A percentile compares a stretch with the other conserved stretches of the same genome.
These are phyloP conservation scores for Anthrax anthrax DNA, from an alignment of 2,888 invertebrate species.

Conservation along the genomic window DNA sequence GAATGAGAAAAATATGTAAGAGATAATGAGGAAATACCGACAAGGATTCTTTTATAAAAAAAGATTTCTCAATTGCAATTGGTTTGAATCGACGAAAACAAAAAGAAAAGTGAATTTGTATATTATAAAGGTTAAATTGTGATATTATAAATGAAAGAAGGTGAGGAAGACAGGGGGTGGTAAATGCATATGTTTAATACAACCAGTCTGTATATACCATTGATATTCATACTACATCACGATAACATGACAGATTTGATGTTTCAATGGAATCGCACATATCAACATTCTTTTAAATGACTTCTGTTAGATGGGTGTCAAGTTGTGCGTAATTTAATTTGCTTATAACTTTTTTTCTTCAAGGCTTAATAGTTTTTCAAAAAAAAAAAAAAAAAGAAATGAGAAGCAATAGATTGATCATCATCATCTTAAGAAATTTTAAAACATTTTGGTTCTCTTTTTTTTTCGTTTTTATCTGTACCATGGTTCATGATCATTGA, in stretches of 20 bases:
- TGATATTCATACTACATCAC: too few relatives aligned
- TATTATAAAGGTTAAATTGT: too few relatives aligned
- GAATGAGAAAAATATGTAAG: neutral
- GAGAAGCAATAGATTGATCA: neutral
- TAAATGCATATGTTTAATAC: too few relatives aligned
- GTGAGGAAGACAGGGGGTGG: too few relatives aligned
- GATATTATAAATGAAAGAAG: too few relatives aligned
- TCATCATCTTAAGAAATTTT: neutral
- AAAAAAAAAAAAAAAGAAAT: neutral
- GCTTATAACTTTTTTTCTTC: neutral
- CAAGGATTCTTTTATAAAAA: neutral
- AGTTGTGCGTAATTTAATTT: constrained; percentile 9
- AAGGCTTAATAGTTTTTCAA: neutral
- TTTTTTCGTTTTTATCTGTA: neutral
- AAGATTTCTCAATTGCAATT: neutral
- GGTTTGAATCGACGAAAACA: constrained; percentile 1
- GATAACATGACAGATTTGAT: constrained; percentile 9
- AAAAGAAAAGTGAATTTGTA: too few relatives aligned
- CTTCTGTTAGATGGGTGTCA: constrained; percentile 6
- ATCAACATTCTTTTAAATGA: neutral
- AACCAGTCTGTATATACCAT: too few relatives aligned
- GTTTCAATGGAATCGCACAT: constrained; percentile 5
- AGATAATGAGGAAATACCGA: constrained; percentile 9
- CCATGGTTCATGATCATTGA: neutral
- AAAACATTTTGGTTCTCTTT: too few relatives aligned